These are phyloP conservation scores for Ibycter americanus DNA, from an alignment of 2,797 vertebrate genomes.

Conservation along the genomic window DNA sequence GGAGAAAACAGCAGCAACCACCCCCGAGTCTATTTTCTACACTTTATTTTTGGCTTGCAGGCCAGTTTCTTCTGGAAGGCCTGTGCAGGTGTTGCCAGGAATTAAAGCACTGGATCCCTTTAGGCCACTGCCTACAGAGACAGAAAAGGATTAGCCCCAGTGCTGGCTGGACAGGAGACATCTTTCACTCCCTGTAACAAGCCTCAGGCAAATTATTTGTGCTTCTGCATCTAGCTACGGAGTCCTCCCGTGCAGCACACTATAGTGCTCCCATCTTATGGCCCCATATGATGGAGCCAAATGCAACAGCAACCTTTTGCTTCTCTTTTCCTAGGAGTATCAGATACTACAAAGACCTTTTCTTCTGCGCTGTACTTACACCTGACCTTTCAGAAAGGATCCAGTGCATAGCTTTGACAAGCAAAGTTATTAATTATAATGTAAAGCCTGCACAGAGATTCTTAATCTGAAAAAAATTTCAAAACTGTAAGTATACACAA, in stretches of 20 bases:
- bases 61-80: background rate
- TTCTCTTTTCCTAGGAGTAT: background rate
- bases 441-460: background rate
- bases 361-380: background rate
- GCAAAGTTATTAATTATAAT: background rate
- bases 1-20: background rate
- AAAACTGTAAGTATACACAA: background rate
- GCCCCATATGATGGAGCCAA: background rate
- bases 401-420: background rate
- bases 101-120: background rate
- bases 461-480: background rate
- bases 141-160: background rate
- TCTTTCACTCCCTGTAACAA: background rate
- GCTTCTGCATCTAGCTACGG: background rate
- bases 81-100: background rate
- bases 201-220: background rate
- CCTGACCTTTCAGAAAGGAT: background rate
- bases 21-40: background rate
- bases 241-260: background rate
- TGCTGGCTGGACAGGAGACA: background rate
- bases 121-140: background rate
- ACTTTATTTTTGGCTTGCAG: background rate
- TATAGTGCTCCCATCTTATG: background rate
- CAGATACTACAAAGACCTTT: background rate
- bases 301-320: background rate